phyloP scores from a whole-genome alignment of 2,888 invertebrate genomes.

The Drosophila acutilabella region DNA sequence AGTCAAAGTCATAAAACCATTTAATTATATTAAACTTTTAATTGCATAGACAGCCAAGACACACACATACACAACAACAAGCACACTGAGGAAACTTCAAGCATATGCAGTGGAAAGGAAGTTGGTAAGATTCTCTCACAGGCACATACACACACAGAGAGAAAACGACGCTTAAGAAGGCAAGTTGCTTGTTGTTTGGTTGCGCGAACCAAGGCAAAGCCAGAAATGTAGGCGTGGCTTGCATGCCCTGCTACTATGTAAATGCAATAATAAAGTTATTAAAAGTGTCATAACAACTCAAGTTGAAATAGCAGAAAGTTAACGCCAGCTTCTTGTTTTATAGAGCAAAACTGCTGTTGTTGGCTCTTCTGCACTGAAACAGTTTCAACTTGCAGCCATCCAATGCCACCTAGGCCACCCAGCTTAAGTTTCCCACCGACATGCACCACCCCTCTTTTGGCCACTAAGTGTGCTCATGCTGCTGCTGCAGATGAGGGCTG shows the following conservation, averaged over 20 bases:
- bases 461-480: conserved; percentile 28
- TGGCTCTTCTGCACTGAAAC: conserved; percentile 11
- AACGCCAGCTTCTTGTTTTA: conserved; percentile 65
- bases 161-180: conserved; percentile 52
- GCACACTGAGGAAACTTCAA: conserved; percentile 42
- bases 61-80: conserved; percentile 44
- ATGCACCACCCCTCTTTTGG: conserved; percentile 8
- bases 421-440: not conserved
- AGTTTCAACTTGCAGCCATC: conserved; percentile 18
- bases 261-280: conserved; percentile 85
- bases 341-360: conserved; percentile 43
- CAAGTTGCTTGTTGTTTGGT: conserved; percentile 57
- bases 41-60: conserved; percentile 79
- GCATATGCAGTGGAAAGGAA: conserved; percentile 64
- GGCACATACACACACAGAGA: conserved; percentile 4
- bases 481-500: conserved; percentile 42
- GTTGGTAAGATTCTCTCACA: conserved; percentile 27
- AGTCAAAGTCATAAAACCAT: conserved; percentile 82
- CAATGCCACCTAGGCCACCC: not conserved
- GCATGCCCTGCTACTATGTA: conserved; percentile 71
- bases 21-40: conserved; percentile 84
- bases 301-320: conserved; percentile 77
- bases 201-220: conserved; percentile 16
- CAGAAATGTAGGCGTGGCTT: conserved; percentile 22
- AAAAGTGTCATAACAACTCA: conserved; percentile 84